phyloP scores from a whole-genome alignment of 2,113 vertebrate genomes.

The Sus scrofa region T2T-Sscrofa CM000812.6:159077501-159078000 shows the following conservation, averaged over 20 bases:
- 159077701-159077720: neutral
- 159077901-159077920: no score
- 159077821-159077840: no score
- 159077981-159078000: neutral
- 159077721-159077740: neutral
- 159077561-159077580: no score
- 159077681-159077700: neutral
- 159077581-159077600: no score
- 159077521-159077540: no score
- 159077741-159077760: neutral
- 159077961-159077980: neutral
- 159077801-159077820: neutral
- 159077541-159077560: no score
- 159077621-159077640: no score
- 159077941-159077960: neutral
- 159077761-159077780: neutral
- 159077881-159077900: fast-evolving
- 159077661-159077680: neutral
- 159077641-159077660: no score
- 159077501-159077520: no score
- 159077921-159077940: neutral
- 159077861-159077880: fast-evolving
- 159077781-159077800: neutral
- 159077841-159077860: neutral
- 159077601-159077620: no score